These are phyloP conservation scores for Anagyrus pseudococci DNA, from an alignment of 2,888 invertebrate species.

Conservation along the genomic window DNA sequence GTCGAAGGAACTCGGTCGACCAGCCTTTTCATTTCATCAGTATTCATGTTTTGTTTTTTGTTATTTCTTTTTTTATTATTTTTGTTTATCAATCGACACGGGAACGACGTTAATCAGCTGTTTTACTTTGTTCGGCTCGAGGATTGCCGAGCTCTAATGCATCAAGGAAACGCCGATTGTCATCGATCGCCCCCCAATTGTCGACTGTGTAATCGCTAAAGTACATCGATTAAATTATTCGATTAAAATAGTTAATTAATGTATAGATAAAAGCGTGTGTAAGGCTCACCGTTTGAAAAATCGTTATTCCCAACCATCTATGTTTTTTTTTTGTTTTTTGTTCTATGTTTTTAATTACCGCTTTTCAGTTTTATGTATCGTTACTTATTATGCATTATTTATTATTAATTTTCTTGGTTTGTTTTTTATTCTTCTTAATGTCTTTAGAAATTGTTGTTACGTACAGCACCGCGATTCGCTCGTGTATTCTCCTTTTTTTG, in stretches of 20 bases:
- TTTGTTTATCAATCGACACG: neutral
- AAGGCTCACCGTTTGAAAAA: conserved; percentile 37
- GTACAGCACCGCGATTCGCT: conserved; percentile 23
- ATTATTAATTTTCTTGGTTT: conserved; percentile 3
- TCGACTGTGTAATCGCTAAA: conserved; percentile 1
- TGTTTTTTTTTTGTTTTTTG: conserved; percentile 17
- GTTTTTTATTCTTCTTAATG: neutral
- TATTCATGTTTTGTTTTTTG: conserved; percentile 2
- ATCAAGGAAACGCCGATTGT: conserved; percentile 4
- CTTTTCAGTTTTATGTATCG: too few relatives aligned
- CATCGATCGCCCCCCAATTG: too few relatives aligned
- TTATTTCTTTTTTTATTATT: neutral
- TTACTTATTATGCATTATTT: too few relatives aligned
- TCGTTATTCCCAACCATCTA: neutral
- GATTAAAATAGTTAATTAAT: conserved; percentile 36
- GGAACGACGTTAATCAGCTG: neutral
- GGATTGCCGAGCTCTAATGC: too few relatives aligned
- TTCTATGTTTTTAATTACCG: conserved; percentile 11
- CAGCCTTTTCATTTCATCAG: conserved; percentile 23
- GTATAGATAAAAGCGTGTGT: conserved; percentile 34
- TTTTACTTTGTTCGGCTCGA: too few relatives aligned
- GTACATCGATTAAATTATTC: conserved; percentile 27
- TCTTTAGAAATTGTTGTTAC: conserved; percentile 30
- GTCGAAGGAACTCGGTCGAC: conserved; percentile 33
- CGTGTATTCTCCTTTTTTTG: conserved; percentile 2